Evolutionary conservation across 2,888 invertebrate species (phyloP), one percentile per base, ranked within the genome.

Genomic region (Micoletzkya japonica): DNA sequence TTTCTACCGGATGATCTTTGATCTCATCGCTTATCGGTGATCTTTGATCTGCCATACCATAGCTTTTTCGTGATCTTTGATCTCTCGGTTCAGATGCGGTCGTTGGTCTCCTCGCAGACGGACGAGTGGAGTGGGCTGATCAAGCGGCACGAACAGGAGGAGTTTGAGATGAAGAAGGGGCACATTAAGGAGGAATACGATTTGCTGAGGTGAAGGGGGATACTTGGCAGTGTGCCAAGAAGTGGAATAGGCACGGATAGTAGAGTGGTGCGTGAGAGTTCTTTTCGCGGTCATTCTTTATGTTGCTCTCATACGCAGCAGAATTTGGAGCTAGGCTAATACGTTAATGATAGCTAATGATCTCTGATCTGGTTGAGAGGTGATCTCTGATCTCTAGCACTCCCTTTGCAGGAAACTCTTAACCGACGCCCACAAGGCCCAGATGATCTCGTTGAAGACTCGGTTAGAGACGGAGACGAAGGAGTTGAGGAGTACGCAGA

Each of bases 41-140:
- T 87, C 87, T 37, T 89, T 95, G 67, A 95, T 98, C 36, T 90
- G 90, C 50, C n/a, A n/a, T n/a, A n/a, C n/a, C n/a, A n/a, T n/a
- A n/a, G n/a, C n/a, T n/a, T 26, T 20, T 26, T 7, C 14, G 7
- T 3, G 26, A 26, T 54, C n/a, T 3, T 26, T 30, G 24, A n/a
- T 4, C 32, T 24, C 58, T 26, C 6, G n/a, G 79, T 79, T 70
- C 81, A 85, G 85, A 86, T 89, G 54, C 86, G 87, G 49, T 87
- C 87, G 44, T 89, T 95, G 67, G 95, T 98, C 36, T 90, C 90
- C 50, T 94, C 94, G 77, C 97, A 98, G 88, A 94, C 95, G 6
- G 89, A 90, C 20, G 94, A 96, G 82, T 98, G 97, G 96, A 92
- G 93, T 72, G 92, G 92, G 82, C 90, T 96, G 89, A 91, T 93